phyloP scores from a whole-genome alignment of 2,113 vertebrate genomes.

The Oceanodroma tethys region DNA sequence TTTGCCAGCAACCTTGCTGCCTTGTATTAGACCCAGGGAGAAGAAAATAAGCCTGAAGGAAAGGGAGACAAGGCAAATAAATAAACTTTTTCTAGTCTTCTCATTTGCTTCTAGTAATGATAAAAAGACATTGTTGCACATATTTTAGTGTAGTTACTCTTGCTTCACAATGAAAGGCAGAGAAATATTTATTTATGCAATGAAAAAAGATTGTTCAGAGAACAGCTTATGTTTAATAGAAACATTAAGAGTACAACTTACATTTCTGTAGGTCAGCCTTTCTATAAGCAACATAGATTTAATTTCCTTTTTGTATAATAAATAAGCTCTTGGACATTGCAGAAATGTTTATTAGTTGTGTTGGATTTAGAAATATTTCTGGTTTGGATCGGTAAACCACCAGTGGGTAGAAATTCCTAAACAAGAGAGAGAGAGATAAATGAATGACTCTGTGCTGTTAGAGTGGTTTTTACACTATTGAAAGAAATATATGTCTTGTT shows the following conservation, averaged over 20 bases:
- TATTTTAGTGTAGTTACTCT: neutral
- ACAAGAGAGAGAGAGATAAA: neutral
- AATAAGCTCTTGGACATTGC: neutral
- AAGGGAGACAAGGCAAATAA: neutral
- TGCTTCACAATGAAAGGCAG: neutral
- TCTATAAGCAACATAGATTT: neutral
- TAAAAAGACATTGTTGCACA: neutral
- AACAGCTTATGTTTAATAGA: neutral
- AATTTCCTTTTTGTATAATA: neutral
- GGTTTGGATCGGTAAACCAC: neutral
- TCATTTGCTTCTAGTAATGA: neutral
- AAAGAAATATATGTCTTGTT: neutral
- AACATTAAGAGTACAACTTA: neutral
- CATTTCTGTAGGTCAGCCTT: neutral
- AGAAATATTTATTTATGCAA: neutral
- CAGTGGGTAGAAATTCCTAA: neutral
- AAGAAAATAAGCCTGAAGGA: neutral
- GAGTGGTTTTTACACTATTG: neutral
- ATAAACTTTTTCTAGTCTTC: neutral
- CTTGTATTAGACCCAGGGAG: neutral
- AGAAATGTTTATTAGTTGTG: neutral
- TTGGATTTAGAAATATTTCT: neutral
- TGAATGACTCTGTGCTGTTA: neutral
- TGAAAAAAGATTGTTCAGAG: neutral
- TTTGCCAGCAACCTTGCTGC: neutral